These are phyloP conservation scores for Phaonia tiefii DNA, from an alignment of 2,888 invertebrate genomes.

Conservation along the genomic window DNA sequence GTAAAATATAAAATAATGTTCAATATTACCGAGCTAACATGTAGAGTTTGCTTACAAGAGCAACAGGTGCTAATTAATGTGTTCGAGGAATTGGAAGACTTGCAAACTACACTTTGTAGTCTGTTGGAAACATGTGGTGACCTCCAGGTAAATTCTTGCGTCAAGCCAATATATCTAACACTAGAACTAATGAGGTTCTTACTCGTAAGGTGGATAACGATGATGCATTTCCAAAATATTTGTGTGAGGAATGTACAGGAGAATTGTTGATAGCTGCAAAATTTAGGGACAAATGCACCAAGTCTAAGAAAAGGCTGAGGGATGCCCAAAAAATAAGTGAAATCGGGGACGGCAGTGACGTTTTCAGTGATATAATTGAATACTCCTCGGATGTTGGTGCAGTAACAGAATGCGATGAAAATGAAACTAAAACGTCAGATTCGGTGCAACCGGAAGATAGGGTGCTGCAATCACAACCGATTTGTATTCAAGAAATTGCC, in stretches of 20 bases:
- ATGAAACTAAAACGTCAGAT: background rate
- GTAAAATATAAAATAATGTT: conserved; percentile 45
- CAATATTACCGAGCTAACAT: conserved; percentile 71
- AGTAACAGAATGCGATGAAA: conserved; percentile 15
- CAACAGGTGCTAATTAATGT: conserved; percentile 76
- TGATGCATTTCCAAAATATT: conserved; percentile 75
- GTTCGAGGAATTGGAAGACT: conserved; percentile 76
- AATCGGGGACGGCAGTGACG: background rate
- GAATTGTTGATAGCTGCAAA: conserved; percentile 76
- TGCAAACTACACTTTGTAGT: conserved; percentile 73
- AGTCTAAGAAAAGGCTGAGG: conserved; percentile 70
- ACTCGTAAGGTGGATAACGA: conserved; percentile 72
- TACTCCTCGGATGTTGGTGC: conserved; percentile 23
- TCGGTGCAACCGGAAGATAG: background rate
- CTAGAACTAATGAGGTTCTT: background rate
- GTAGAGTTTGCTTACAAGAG: conserved; percentile 76
- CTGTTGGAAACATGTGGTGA: conserved; percentile 74
- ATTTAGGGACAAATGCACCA: conserved; percentile 76
- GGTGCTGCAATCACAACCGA: background rate
- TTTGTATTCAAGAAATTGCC: too few relatives aligned
- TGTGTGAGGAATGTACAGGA: conserved; percentile 77
- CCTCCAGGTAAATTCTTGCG: conserved; percentile 63
- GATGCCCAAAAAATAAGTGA: conserved; percentile 13
- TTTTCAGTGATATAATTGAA: conserved; percentile 25
- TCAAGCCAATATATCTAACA: background rate